Percentiles rank a stretch among this genome's conserved stretches.
These are phyloP conservation scores for Cyprinodon variegatus DNA, from an alignment of 2,113 vertebrate genomes.

Conservation along the genomic window DNA sequence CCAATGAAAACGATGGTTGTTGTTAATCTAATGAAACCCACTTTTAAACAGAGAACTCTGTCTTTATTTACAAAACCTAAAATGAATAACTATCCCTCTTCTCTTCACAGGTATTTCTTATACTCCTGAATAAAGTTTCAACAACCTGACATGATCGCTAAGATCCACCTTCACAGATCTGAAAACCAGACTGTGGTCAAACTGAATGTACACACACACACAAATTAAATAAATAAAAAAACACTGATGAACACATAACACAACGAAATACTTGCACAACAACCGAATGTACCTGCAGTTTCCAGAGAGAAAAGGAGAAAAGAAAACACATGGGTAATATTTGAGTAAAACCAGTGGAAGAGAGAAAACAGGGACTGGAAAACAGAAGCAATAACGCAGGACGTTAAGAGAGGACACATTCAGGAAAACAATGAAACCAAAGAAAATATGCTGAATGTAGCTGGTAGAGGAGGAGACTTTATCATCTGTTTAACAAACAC, in stretches of 20 bases:
- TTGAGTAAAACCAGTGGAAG: slow-evolving; percentile 75
- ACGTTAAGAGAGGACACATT: slow-evolving; percentile 63
- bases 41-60: neutral
- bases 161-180: slow-evolving; percentile 58
- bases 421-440: slow-evolving; percentile 68
- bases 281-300: slow-evolving; percentile 82
- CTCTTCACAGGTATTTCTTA: neutral
- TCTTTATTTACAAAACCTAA: too few relatives aligned
- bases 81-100: too few relatives aligned
- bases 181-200: slow-evolving; percentile 48
- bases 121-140: too few relatives aligned
- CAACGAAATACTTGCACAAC: slow-evolving; percentile 81
- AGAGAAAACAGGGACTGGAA: slow-evolving; percentile 67
- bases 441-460: slow-evolving; percentile 59
- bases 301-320: slow-evolving; percentile 81
- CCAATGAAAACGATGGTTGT: neutral
- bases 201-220: slow-evolving; percentile 66
- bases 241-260: slow-evolving; percentile 12
- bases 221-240: slow-evolving; percentile 48
- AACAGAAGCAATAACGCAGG: slow-evolving; percentile 64
- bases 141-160: neutral
- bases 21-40: neutral
- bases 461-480: slow-evolving; percentile 1
- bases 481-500: slow-evolving; percentile 4
- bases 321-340: slow-evolving; percentile 77